Conservation (phyloP, 2,888 invertebrate genomes). For the Cenopis cana region DNA sequence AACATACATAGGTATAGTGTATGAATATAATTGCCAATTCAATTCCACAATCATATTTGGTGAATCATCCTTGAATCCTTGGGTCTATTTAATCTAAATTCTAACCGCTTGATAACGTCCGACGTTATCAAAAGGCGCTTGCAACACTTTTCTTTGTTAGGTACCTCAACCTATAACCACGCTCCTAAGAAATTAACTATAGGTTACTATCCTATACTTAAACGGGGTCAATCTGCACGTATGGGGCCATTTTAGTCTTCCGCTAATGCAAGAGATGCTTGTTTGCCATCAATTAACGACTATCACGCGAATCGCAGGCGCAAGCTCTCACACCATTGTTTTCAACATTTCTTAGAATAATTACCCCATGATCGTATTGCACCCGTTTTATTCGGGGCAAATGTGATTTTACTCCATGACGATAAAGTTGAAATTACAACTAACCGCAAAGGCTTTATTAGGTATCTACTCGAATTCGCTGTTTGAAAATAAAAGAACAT, state of each 20-base stretch:
- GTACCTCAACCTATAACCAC: background rate
- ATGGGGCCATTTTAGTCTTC: slow-evolving; percentile 10
- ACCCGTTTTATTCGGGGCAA: background rate
- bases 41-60: too few relatives aligned
- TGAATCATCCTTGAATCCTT: too few relatives aligned
- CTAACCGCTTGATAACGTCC: too few relatives aligned
- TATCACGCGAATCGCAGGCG: slow-evolving; percentile 22
- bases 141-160: background rate
- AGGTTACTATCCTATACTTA: background rate
- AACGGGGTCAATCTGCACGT: slow-evolving; percentile 22
- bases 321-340: slow-evolving; percentile 30
- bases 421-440: background rate
- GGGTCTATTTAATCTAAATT: too few relatives aligned
- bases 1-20: too few relatives aligned
- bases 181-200: background rate
- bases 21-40: too few relatives aligned
- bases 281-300: slow-evolving; percentile 33
- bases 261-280: slow-evolving; percentile 28
- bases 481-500: slow-evolving; percentile 5
- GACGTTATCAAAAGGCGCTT: background rate
- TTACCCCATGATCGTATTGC: background rate
- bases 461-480: background rate
- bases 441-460: too few relatives aligned
- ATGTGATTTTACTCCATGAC: background rate
- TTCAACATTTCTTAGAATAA: slow-evolving; percentile 10